A percentile compares a stretch with the other conserved stretches of the same genome.
phyloP scores from a whole-genome alignment of 2,113 vertebrate species.

The Salvelinus namaycush region DNA sequence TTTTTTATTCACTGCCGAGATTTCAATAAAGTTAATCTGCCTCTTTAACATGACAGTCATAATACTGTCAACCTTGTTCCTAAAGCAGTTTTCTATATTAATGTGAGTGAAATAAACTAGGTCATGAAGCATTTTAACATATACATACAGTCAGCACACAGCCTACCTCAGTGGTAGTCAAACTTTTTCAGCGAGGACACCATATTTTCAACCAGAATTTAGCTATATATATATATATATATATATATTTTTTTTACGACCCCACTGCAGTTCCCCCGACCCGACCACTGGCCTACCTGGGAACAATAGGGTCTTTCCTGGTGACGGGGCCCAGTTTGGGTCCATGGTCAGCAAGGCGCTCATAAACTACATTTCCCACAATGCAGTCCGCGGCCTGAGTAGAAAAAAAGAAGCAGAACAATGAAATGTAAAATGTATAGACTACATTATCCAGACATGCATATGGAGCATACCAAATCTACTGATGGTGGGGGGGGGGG shows the following conservation, averaged over 20 bases:
- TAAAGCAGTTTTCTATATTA: too few relatives aligned
- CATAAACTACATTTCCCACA: slow-evolving; percentile 87
- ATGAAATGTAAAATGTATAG: neutral
- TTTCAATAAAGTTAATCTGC: too few relatives aligned
- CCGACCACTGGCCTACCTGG: slow-evolving; percentile 76
- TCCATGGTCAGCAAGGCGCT: slow-evolving; percentile 84
- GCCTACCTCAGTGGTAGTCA: too few relatives aligned
- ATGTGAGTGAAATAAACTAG: too few relatives aligned
- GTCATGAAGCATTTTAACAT: neutral
- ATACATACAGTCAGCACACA: neutral
- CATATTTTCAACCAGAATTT: too few relatives aligned
- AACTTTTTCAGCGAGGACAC: too few relatives aligned
- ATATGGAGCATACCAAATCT: neutral
- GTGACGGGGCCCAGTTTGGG: slow-evolving; percentile 86
- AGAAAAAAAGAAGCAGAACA: slow-evolving; percentile 23
- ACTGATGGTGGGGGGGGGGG: neutral
- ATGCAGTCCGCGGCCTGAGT: slow-evolving; percentile 86
- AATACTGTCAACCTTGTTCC: too few relatives aligned
- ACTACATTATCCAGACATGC: neutral
- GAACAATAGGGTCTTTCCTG: slow-evolving; percentile 85
- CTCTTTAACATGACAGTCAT: too few relatives aligned
- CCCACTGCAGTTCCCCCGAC: too few relatives aligned
- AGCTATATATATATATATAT: too few relatives aligned
- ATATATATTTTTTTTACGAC: too few relatives aligned
- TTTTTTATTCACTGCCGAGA: too few relatives aligned